Base-by-base conservation (phyloP, 2,113 vertebrate genomes). In the Dendropsophus ebraccatus region DNA sequence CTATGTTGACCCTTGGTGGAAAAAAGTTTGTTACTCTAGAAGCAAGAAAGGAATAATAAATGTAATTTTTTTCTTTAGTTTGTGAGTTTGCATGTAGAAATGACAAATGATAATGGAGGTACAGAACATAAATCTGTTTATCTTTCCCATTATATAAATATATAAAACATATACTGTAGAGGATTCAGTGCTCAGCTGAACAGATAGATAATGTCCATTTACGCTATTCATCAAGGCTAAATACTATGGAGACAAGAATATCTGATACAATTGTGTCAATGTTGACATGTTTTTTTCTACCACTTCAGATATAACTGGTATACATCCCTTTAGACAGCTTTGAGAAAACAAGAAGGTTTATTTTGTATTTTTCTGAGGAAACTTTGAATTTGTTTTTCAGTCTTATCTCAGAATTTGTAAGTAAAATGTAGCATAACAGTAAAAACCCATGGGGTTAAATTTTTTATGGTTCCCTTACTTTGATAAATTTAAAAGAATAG, bases 1-100 rank as follows among this genome's bases (percentile, higher is more conserved):
- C 35, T 32, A 6, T 76, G 17, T 84, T 60, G 70, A 84, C 72
- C 54, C 41, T 56, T 76, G 70, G 52, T 84, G 37, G 60, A 62
- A 84, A 60, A 47, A 16, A 84, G 74, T 47, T 8, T 23, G 37
- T 76, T 58, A 41, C 23, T 84, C 41, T 84, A 13, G 49, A 50
- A 10, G 32, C 54, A 58, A 35, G 52, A 75, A 37, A 56, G 52
- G 32, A 75, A 62, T 10, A 14, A 35, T 69, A 49, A 37, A 28
- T 76, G 74, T 19, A 4, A 49, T 73, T n/a, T 73, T n/a, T 67
- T 19, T 37, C 32, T 41, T 45, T 73, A 35, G 23, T n/a, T n/a
- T 41, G 21, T n/a, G 41, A 23, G 45, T 45, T 73, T 45, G n/a
- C 45, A 35, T 35, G 65, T 16, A 69, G 4, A 14, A 7, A 47